Conservation (phyloP, 1,140 invertebrate species). For the Atopsyche davidsoni region DNA sequence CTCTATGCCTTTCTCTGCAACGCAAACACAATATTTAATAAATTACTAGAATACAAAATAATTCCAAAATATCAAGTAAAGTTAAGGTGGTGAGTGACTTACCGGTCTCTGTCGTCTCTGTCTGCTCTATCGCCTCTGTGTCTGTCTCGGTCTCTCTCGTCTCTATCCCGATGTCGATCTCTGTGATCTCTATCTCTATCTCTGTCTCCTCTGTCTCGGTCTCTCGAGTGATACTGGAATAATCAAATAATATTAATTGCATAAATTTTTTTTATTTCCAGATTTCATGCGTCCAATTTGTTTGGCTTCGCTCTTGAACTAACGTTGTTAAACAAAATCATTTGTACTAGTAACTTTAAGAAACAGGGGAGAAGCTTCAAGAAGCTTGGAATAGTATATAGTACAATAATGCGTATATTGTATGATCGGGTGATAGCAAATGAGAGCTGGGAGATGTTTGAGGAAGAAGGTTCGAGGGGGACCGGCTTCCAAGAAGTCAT, state of each 20-base stretch:
- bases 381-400: too few species aligned
- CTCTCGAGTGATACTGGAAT: slow-evolving; percentile 47
- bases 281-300: not conserved
- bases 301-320: not conserved
- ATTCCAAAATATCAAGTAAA: not conserved
- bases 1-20: slow-evolving; percentile 48
- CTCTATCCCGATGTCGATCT: slow-evolving; percentile 42
- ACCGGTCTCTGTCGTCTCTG: slow-evolving; percentile 38
- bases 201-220: slow-evolving; percentile 45
- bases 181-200: slow-evolving; percentile 48
- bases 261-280: not conserved
- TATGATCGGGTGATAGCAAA: too few species aligned
- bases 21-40: slow-evolving; percentile 30
- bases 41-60: not conserved
- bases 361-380: too few species aligned
- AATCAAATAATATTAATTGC: slow-evolving; percentile 1
- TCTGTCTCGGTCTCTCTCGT: slow-evolving; percentile 44
- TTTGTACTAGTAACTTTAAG: too few species aligned
- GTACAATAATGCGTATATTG: too few species aligned
- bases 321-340: too few species aligned
- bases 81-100: slow-evolving; percentile 2
- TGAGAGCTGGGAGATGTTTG: too few species aligned
- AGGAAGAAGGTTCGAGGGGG: too few species aligned
- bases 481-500: too few species aligned
- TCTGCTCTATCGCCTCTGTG: slow-evolving; percentile 46